Evolutionary conservation across 92 coral and sea anemone species (phyloP), one percentile per base, ranked within the genome.

Genomic region (Chrysogorgia sp.): DNA sequence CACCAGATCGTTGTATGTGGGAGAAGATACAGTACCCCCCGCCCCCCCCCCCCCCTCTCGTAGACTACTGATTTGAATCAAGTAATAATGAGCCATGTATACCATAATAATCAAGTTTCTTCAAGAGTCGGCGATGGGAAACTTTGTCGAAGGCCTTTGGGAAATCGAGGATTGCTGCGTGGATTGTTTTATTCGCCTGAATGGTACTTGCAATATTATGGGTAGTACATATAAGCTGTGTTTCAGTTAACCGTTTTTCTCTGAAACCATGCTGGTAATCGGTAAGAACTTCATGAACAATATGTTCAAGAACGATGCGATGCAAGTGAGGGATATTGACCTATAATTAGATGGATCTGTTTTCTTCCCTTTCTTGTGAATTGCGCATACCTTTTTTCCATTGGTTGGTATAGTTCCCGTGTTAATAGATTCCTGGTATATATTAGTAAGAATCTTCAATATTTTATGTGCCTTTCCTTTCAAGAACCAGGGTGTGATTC

Each of bases 181-280:
- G 75, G 10, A 45, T 32, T 14, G 80, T 25, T 40, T 84, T 84
- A 2, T 79, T 77, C 7, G 32, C 29, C 34, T 67, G 80, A 22
- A 67, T 77, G 37, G 79, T 15, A 29, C 47, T 77, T 1, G 84
- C 84, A 17, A 77, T 58, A 5, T 78, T 78, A 2, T 84, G 55
- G 2, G 67, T 64, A 21, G 66, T 67, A 17, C 45, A 64, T 56
- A 79, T 61, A 21, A 79, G 72, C 57, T 85, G 88, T 31, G 80
- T 48, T 71, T 19, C 67, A 1, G 76, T 85, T 5, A 81, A 85
- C n/a, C 81, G 47, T 40, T 85, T 85, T 10, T 57, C 52, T 13
- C 88, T 49, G 50, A 85, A 85, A 0, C 88, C 85, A 29, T 79
- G 82, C 41, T 79, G 85, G 3, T 23, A 57, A 49, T 79, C 85